Evolutionary conservation across 2,797 vertebrate genomes (phyloP).

Genomic region (Crenichthys baileyi): DNA sequence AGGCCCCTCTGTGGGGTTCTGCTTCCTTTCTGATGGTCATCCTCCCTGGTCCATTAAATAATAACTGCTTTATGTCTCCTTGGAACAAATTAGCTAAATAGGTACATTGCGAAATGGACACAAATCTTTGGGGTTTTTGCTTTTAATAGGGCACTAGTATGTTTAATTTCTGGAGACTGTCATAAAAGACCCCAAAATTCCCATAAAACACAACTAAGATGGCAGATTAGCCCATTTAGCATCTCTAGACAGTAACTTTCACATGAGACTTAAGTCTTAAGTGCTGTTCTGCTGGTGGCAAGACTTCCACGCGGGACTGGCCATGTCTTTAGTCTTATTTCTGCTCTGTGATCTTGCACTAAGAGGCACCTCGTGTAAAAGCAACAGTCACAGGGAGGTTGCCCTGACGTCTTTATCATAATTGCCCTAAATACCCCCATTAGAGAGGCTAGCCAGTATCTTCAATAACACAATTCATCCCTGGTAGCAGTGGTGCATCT

Average conservation of each 20-base stretch:
- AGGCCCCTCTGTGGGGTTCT: constrained; percentile 81
- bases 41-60: constrained; percentile 79
- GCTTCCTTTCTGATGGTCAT: constrained; percentile 81
- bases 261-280: constrained; percentile 71
- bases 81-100: constrained; percentile 78
- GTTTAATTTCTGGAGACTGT: constrained; percentile 72
- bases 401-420: constrained; percentile 84
- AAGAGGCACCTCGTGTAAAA: constrained; percentile 71
- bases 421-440: constrained; percentile 85
- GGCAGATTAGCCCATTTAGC: constrained; percentile 76
- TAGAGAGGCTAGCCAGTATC: constrained; percentile 79
- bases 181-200: constrained; percentile 65
- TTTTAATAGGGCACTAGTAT: constrained; percentile 70
- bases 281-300: constrained; percentile 69
- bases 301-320: constrained; percentile 68
- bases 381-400: constrained; percentile 73
- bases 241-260: constrained; percentile 68
- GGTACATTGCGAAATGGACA: constrained; percentile 66
- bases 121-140: constrained; percentile 63
- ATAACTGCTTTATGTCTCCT: constrained; percentile 67
- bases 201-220: constrained; percentile 61
- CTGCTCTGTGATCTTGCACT: constrained; percentile 75
- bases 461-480: constrained; percentile 83
- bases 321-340: constrained; percentile 73
- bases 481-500: constrained; percentile 82